phyloP scores from a whole-genome alignment of 2,888 invertebrate genomes.

The Stenolophus ochropezus region DNA sequence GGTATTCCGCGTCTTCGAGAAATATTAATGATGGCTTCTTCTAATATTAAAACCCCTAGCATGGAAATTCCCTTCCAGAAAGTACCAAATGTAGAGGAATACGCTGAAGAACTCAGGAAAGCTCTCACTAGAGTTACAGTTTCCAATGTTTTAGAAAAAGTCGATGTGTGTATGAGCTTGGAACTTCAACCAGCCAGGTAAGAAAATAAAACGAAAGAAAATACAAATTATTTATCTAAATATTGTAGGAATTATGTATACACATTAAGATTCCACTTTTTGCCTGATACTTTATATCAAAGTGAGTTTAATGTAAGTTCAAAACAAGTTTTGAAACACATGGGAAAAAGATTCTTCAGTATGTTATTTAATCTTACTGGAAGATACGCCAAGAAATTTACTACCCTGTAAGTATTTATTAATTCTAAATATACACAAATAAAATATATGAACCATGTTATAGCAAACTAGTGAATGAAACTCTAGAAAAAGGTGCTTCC shows the following conservation, averaged over 20 bases:
- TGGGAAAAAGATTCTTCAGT: conserved; percentile 82
- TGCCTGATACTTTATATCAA: conserved; percentile 85
- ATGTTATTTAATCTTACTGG: conserved; percentile 78
- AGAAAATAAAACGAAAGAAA: not conserved
- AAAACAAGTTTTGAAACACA: conserved; percentile 80
- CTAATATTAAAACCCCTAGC: conserved; percentile 95
- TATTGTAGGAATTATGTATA: conserved; percentile 76
- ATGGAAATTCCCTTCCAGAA: conserved; percentile 92
- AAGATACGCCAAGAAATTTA: conserved; percentile 76
- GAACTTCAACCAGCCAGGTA: conserved; percentile 1
- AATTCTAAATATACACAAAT: conserved; percentile 66
- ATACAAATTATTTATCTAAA: conserved; percentile 21
- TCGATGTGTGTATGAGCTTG: conserved; percentile 76
- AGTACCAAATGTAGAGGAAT: conserved; percentile 73
- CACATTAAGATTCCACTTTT: conserved; percentile 82
- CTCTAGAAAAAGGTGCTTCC: conserved; percentile 66
- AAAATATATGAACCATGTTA: too few species aligned
- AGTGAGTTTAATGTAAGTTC: conserved; percentile 84
- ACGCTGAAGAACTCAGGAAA: conserved; percentile 82
- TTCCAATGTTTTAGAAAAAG: conserved; percentile 84
- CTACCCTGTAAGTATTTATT: conserved; percentile 73
- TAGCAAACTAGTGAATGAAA: conserved; percentile 73
- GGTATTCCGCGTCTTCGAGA: conserved; percentile 98
- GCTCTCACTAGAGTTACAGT: conserved; percentile 87
- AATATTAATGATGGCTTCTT: conserved; percentile 96